A percentile compares a stretch with the other conserved stretches of the same genome.
Conservation (phyloP, 2,888 invertebrate species). For the Laothoe populi region DNA sequence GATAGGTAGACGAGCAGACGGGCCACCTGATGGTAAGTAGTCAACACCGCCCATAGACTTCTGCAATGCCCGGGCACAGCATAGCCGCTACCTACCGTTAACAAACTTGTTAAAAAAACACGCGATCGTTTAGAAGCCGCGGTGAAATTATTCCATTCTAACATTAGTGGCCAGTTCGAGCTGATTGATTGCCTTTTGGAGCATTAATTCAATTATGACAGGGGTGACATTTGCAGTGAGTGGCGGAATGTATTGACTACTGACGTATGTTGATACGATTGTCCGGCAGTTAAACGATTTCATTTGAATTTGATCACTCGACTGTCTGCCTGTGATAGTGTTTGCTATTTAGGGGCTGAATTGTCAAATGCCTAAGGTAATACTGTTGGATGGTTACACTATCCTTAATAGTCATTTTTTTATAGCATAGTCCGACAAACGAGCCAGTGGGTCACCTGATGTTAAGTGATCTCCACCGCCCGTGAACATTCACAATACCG, state of each 20-base stretch:
- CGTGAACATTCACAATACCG: too few species aligned
- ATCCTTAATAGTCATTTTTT: background rate
- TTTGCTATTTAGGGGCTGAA: conserved; percentile 59
- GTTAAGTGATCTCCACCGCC: too few species aligned
- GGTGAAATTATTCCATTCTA: conserved; percentile 10
- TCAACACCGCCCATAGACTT: too few species aligned
- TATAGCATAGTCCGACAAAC: too few species aligned
- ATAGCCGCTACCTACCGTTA: too few species aligned
- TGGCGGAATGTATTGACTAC: conserved; percentile 66
- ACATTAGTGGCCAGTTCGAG: conserved; percentile 5
- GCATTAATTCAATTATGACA: conserved; percentile 54
- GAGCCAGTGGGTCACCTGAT: too few species aligned
- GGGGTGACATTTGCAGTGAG: conserved; percentile 53
- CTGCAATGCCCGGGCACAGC: too few species aligned
- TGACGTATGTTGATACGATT: conserved; percentile 81
- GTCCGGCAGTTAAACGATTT: conserved; percentile 75
- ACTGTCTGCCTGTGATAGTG: conserved; percentile 76
- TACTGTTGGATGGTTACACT: background rate
- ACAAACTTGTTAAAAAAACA: background rate
- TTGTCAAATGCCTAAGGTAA: conserved; percentile 19
- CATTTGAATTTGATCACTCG: conserved; percentile 83
- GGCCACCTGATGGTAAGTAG: too few species aligned
- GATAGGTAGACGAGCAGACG: too few species aligned
- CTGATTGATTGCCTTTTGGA: conserved; percentile 29
- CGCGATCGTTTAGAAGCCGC: background rate